Conservation (phyloP, 1,140 invertebrate species). For the Drosophila equinoxialis region DNA sequence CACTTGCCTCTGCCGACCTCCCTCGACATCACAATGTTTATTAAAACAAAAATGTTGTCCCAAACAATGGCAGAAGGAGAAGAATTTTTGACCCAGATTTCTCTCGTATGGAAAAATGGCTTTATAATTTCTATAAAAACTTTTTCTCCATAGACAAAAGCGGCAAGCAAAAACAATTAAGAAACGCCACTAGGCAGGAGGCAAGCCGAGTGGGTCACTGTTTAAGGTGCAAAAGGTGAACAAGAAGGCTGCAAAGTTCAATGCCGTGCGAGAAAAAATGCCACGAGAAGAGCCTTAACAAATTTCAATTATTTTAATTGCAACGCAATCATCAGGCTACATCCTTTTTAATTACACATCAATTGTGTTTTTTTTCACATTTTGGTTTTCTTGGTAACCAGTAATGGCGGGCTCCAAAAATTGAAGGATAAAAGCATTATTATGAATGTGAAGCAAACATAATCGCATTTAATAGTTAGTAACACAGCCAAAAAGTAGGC, state of each 20-base stretch:
- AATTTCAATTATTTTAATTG: conserved; percentile 79
- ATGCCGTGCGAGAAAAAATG: conserved; percentile 33
- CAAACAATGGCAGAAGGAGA: conserved; percentile 55
- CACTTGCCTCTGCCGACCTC: conserved; percentile 29
- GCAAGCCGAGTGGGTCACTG: conserved; percentile 9
- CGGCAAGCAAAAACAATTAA: conserved; percentile 62
- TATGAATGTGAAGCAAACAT: conserved; percentile 33
- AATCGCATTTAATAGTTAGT: conserved; percentile 56
- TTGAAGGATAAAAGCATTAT: conserved; percentile 10
- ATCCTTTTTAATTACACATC: conserved; percentile 51
- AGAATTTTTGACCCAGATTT: conserved; percentile 74
- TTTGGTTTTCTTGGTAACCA: conserved; percentile 27
- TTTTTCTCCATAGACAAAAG: conserved; percentile 48
- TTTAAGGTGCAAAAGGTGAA: conserved; percentile 2
- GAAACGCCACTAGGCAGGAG: conserved; percentile 6
- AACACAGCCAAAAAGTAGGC: conserved; percentile 55
- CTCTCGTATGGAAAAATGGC: conserved; percentile 58
- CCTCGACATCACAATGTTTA: conserved; percentile 66
- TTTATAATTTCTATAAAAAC: conserved; percentile 75
- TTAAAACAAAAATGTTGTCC: conserved; percentile 69
- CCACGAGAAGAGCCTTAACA: conserved; percentile 19
- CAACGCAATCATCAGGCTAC: conserved; percentile 62
- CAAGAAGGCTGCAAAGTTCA: conserved; percentile 60
- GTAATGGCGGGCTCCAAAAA: conserved; percentile 9
- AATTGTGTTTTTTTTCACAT: conserved; percentile 33